phyloP scores from a whole-genome alignment of 2,888 invertebrate genomes.

The Macrosiphum euphorbiae region DNA sequence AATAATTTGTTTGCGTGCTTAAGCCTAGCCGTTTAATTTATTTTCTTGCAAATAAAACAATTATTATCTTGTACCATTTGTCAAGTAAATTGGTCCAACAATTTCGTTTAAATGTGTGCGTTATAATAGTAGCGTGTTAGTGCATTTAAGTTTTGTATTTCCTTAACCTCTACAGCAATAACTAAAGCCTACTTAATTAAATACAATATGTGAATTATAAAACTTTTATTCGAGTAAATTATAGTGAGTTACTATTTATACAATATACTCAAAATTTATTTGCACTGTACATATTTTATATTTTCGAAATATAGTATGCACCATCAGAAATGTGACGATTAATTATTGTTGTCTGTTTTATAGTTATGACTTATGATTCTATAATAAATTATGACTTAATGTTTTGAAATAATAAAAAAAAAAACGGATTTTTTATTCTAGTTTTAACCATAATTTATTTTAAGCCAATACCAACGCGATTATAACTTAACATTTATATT shows the following conservation, averaged over 20 bases:
- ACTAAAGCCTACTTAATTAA: not conserved
- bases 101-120: not conserved
- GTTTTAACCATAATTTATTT: not conserved
- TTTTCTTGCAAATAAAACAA: constrained; percentile 26
- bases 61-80: constrained; percentile 19
- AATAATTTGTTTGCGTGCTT: constrained; percentile 1
- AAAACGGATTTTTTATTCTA: not conserved
- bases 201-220: not conserved
- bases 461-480: not conserved
- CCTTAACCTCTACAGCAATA: not conserved
- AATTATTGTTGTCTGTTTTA: not conserved
- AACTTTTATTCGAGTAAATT: no score
- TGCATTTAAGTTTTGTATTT: not conserved
- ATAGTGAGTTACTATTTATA: no score
- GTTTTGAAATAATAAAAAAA: not conserved
- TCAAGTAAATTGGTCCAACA: constrained; percentile 11
- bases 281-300: not conserved
- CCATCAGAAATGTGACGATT: not conserved
- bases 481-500: not conserved
- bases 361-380: not conserved
- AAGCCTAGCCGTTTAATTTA: not conserved
- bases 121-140: not conserved
- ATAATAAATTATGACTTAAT: not conserved
- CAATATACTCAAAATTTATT: not conserved
- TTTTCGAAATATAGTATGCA: not conserved